Evolutionary conservation across 2,888 invertebrate species (phyloP).

Genomic region (Drosophila antonietae): DNA sequence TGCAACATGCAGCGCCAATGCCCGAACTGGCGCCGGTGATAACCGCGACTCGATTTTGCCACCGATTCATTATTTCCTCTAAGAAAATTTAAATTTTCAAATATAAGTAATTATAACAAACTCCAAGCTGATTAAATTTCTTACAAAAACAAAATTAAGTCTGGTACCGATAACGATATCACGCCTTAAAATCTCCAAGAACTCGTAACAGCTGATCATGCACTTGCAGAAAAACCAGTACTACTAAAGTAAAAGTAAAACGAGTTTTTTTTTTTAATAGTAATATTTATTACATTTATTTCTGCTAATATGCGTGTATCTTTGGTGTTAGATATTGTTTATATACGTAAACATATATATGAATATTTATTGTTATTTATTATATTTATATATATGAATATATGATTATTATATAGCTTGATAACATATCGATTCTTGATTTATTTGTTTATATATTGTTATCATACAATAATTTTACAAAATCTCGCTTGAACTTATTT

Average conservation of each 20-base stretch:
- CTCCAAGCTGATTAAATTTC: neutral
- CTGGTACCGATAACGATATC: neutral
- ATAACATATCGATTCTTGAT: slow-evolving; percentile 51
- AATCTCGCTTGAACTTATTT: slow-evolving; percentile 31
- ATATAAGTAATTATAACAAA: neutral
- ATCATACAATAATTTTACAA: slow-evolving; percentile 53
- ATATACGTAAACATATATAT: slow-evolving; percentile 51
- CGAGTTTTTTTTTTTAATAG: slow-evolving; percentile 21
- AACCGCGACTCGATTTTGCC: slow-evolving; percentile 69
- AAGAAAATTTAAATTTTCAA: neutral
- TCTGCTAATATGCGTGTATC: slow-evolving; percentile 76
- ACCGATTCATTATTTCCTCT: slow-evolving; percentile 58
- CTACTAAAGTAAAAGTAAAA: neutral
- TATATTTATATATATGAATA: neutral
- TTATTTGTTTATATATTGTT: slow-evolving; percentile 35
- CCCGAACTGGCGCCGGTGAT: slow-evolving; percentile 74
- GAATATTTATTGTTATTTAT: slow-evolving; percentile 16
- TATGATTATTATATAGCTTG: slow-evolving; percentile 43
- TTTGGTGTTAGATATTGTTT: slow-evolving; percentile 59
- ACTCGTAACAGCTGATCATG: neutral
- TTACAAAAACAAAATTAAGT: neutral
- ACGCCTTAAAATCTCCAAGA: neutral
- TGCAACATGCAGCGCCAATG: slow-evolving; percentile 65
- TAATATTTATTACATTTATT: slow-evolving; percentile 65
- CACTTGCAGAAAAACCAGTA: slow-evolving; percentile 17